Evolutionary conservation across 37 sponge, comb jelly and placozoan genomes (phyloP), one percentile per base, ranked within the genome.

Genomic region (Axinella damicornis): DNA sequence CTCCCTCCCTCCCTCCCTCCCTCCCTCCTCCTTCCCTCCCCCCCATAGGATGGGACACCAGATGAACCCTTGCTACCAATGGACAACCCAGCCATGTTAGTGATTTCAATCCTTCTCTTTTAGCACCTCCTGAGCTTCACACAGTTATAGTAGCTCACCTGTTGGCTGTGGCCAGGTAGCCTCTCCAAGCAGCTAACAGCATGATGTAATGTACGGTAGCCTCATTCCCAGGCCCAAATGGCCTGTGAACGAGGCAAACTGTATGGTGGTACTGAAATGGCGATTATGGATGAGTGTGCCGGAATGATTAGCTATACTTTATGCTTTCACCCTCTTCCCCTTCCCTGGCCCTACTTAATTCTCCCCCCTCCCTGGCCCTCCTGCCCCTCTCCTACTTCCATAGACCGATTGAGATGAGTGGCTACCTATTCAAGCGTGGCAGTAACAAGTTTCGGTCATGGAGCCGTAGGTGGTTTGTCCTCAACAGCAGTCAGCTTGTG

Each of bases 391-490:
- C 46, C 46, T 46, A 9, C 9, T 46, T 31, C 58, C 67, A 41
- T 73, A 90, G 90, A 32, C 69, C 85, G 22, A 81, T 88, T 4
- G 82, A 79, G 81, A 65, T 89, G 52, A 69, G 71, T 32, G 95
- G 95, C n/a, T 95, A 92, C 59, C 69, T 95, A 40, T 92, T 88
- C 84, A 95, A 95, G 75, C 69, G 60, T 14, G 69, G 90, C 2
- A 80, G 68, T 24, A 87, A 78, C 52, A 79, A 78, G 21, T 92
- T 95, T 79, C 88, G 89, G 83, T 80, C 86, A 0, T 95, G 95
- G 95, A 86, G 71, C 46, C 67, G 93, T 31, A 53, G 95, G 17
- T 95, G 85, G 77, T 95, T 95, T 69, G 62, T 84, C 24, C 73
- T 95, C 25, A 79, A 65, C n/a, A 73, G 88, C 61, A 80, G 71